Base-by-base conservation (phyloP, 2,888 invertebrate genomes). In the Dascillus cervinus region DNA sequence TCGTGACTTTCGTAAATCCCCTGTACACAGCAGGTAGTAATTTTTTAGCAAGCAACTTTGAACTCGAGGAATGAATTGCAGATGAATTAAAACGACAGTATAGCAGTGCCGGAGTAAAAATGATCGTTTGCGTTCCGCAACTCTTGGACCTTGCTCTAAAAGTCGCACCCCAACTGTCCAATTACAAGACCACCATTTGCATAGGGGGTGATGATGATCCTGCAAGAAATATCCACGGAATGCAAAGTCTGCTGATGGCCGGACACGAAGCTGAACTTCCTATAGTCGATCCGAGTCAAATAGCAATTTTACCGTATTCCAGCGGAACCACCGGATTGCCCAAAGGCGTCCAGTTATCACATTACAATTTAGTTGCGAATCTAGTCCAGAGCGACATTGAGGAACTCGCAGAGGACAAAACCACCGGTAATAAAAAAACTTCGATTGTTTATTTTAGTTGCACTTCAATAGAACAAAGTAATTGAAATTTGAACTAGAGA, bases 271-370 rank as follows among this genome's bases (percentile, higher is more conserved):
- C 63, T 6, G 59, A 64, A 24, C 43, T 70, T 19, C 67, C 69
- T 1, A 54, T 70, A 9, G 53, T 75, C 26, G 65, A 66, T 47
- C 56, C 67, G 4, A 67, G 71, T 5, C 69, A 72, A 27, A 63
- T 74, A 1, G 74, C 73, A 21, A 56, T 77, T 21, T 65, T 77
- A 22, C 77, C 77, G 0, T 77, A 75, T 58, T 77, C 77, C 2
- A 77, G 77, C 47, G 88, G 89, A 1, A 88, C 89, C 0, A 88
- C 86, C 0, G 88, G 88, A 1, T 69, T 83, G 52, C 85, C 86
- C 1, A 87, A 86, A 64, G 85, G 85, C 2, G 86, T 86, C 1
- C 75, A 78, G 73, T 61, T 86, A 23, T 76, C 80, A 0, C 83
- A 85, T 52, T 67, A 67, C 44, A 84, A 83, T 54, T 66, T 84